These are phyloP conservation scores for Cromileptes altivelis DNA, from an alignment of 2,113 vertebrate genomes.

Conservation along the genomic window DNA sequence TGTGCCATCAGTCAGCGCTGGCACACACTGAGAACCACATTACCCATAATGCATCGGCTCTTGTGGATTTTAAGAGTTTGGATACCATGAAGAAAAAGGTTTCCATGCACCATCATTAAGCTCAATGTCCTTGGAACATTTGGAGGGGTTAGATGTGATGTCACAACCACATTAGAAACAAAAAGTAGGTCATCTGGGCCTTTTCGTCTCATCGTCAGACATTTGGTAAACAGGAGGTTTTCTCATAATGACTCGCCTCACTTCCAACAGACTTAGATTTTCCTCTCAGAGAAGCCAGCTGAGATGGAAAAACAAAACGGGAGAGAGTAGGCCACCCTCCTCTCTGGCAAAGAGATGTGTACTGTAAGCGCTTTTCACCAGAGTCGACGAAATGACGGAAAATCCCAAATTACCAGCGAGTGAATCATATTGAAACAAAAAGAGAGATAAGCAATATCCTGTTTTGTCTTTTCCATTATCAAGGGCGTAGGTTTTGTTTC, in stretches of 20 bases:
- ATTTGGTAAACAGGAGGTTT: constrained; percentile 50
- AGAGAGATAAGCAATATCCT: background rate
- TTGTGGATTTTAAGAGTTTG: background rate
- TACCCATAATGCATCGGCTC: constrained; percentile 44
- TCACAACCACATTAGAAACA: constrained; percentile 21
- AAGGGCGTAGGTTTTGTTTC: too few relatives aligned
- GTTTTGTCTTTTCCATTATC: background rate
- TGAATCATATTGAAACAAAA: constrained; percentile 31
- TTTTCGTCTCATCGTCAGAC: constrained; percentile 37
- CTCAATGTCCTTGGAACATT: constrained; percentile 13
- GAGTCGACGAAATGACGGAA: constrained; percentile 37
- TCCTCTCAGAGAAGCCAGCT: constrained; percentile 67
- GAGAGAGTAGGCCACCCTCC: constrained; percentile 34
- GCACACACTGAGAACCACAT: constrained; percentile 36
- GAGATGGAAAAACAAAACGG: constrained; percentile 63
- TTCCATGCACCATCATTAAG: background rate
- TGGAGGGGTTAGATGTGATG: constrained; percentile 4
- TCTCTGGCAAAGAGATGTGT: constrained; percentile 24
- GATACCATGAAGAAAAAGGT: background rate
- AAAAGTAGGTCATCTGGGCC: constrained; percentile 57
- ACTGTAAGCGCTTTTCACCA: constrained; percentile 16
- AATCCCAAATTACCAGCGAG: constrained; percentile 26
- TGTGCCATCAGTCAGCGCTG: constrained; percentile 23
- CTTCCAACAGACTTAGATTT: constrained; percentile 69
- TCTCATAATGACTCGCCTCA: constrained; percentile 53